Conservation (phyloP, 2,113 vertebrate species). For the Taxidea taxus region DNA sequence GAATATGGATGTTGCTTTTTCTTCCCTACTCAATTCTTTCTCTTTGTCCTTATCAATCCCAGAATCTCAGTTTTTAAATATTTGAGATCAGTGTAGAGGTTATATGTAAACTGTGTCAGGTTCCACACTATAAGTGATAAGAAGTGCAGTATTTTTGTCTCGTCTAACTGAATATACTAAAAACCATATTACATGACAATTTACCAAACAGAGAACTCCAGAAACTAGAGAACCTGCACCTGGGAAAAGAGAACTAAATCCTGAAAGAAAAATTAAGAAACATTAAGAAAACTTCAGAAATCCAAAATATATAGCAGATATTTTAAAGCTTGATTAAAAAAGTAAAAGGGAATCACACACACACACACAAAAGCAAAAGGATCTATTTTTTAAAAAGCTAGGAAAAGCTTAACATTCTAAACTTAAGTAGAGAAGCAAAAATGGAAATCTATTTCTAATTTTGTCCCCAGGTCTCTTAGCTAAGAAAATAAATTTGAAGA, state of each 20-base stretch:
- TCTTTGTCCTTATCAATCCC: neutral
- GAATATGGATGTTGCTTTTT: neutral
- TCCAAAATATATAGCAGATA: neutral
- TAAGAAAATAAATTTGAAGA: conserved; percentile 23
- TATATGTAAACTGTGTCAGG: neutral
- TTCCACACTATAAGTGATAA: neutral
- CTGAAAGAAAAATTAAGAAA: conserved; percentile 8
- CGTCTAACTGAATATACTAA: neutral
- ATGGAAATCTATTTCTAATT: conserved; percentile 27
- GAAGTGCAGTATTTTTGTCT: neutral
- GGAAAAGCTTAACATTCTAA: conserved; percentile 10
- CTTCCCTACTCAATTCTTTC: neutral
- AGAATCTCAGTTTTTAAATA: conserved; percentile 18
- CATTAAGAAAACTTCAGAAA: conserved; percentile 13
- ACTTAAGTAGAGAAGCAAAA: neutral
- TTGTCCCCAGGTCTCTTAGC: neutral
- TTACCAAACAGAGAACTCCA: neutral
- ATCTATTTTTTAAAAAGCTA: neutral
- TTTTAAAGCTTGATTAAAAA: neutral
- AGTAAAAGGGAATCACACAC: neutral
- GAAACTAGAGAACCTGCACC: neutral
- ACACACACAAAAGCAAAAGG: neutral
- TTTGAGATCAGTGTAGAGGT: neutral
- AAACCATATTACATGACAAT: neutral
- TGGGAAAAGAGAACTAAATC: conserved; percentile 27